Conservation (phyloP, 2,797 vertebrate species). For the Rhodeus uyekii region DNA sequence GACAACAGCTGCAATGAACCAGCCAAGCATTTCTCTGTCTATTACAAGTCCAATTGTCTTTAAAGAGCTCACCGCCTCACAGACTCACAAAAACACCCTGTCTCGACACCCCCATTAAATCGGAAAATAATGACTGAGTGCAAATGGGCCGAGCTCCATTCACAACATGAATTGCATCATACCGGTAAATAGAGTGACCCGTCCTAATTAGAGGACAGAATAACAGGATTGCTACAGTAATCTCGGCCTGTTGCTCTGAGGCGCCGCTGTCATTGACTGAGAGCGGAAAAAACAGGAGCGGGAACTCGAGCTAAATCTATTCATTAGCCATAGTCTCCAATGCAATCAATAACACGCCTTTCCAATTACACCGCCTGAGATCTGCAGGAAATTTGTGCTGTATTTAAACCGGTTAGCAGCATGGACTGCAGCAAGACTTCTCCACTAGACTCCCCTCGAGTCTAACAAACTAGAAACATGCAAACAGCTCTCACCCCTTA, state of each 20-base stretch:
- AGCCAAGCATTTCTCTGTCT: constrained; percentile 28
- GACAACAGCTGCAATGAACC: constrained; percentile 18
- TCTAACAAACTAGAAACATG: constrained; percentile 11
- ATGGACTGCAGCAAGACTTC: constrained; percentile 46
- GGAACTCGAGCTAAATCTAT: constrained; percentile 44
- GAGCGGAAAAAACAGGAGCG: constrained; percentile 21
- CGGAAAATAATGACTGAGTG: constrained; percentile 44
- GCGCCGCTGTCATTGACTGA: constrained; percentile 36
- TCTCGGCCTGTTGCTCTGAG: constrained; percentile 39
- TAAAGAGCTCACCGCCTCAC: constrained; percentile 13
- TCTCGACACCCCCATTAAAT: constrained; percentile 38
- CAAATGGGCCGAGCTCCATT: constrained; percentile 31
- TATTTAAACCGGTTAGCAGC: constrained; percentile 54
- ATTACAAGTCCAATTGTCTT: constrained; percentile 47
- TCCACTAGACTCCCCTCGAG: constrained; percentile 37
- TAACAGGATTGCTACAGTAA: constrained; percentile 24
- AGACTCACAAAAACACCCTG: not conserved
- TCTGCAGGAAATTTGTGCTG: constrained; percentile 52
- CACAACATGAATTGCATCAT: constrained; percentile 42
- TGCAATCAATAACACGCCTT: constrained; percentile 62
- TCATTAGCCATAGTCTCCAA: constrained; percentile 59
- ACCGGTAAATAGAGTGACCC: constrained; percentile 32
- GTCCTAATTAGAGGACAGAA: constrained; percentile 32
- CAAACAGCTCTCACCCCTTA: constrained; percentile 15
- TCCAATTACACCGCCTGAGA: constrained; percentile 52